A percentile compares a stretch with the other conserved stretches of the same genome.
These are phyloP conservation scores for Enteromius afrohamiltoni DNA, from an alignment of 2,797 vertebrate genomes.

Conservation along the genomic window DNA sequence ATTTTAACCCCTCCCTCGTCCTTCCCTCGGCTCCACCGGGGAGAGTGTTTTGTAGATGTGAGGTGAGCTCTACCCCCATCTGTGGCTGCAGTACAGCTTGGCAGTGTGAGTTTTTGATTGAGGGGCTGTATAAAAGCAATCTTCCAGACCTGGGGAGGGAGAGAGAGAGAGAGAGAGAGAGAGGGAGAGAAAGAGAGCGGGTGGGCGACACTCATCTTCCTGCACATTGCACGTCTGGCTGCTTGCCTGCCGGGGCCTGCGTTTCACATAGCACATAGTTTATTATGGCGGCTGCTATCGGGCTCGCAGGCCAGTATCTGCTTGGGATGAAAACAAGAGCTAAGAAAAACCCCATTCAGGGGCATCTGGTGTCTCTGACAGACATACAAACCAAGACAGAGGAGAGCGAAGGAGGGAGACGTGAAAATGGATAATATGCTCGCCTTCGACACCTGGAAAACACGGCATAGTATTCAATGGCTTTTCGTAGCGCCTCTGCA, in stretches of 20 bases:
- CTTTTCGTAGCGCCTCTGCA: conserved; percentile 62
- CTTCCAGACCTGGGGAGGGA: conserved; percentile 53
- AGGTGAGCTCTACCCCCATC: conserved; percentile 53
- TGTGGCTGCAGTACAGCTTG: conserved; percentile 59
- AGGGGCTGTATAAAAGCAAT: conserved; percentile 74
- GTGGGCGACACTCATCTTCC: conserved; percentile 39
- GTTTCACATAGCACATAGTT: conserved; percentile 47
- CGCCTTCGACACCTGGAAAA: conserved; percentile 66
- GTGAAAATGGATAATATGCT: conserved; percentile 58
- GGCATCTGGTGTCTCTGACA: conserved; percentile 52
- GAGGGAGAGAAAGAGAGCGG: not conserved
- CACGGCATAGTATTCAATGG: conserved; percentile 66
- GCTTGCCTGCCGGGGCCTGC: conserved; percentile 48
- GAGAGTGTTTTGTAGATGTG: conserved; percentile 32
- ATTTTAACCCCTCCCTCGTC: conserved; percentile 50
- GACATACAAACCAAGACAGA: conserved; percentile 45
- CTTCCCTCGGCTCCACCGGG: not conserved
- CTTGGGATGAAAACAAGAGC: conserved; percentile 36
- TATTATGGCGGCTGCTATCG: conserved; percentile 40
- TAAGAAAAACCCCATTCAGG: conserved; percentile 37
- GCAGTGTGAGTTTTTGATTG: conserved; percentile 66
- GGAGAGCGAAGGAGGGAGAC: conserved; percentile 53
- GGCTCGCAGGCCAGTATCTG: conserved; percentile 35
- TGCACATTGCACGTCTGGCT: conserved; percentile 40
- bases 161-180: not conserved